Base-by-base conservation (phyloP, 2,113 vertebrate species). In the Coturnix japonica region DNA sequence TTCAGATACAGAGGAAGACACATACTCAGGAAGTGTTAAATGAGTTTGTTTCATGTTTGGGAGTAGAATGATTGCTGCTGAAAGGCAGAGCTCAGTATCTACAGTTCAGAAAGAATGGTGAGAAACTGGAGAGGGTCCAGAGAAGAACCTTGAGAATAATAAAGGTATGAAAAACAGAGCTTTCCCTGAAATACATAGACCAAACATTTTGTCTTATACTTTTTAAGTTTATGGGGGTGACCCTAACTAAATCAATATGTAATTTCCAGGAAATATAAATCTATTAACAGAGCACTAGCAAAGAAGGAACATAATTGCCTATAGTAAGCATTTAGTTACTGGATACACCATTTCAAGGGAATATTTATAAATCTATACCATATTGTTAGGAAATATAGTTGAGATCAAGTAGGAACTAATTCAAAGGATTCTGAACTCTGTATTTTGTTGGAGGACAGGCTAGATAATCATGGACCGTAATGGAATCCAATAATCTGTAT, bases 231-330 rank as follows among this genome's bases (percentile, higher is more conserved):
- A 28, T 69, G 49, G 35, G 75, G 65, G 47, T 93, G 33, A 96
- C 73, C 70, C 73, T n/a, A 78, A 21, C 1, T 2, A 88, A 90
- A 90, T 90, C 47, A 0, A 95, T 94, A 93, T 85, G 82, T 89
- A 90, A 94, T 92, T 85, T 95, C 70, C 66, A 84, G 53, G 77
- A 77, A 91, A 91, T 39, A 93, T 67, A 91, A 92, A 91, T 89
- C 81, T 86, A 75, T 90, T 91, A 93, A 41, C 15, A 35, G 77
- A 81, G 31, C 79, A 59, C 66, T 76, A 85, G 44, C 63, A 87
- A 87, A 87, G 31, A 91, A 12, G 22, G 49, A 85, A 87, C 87
- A 63, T 66, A 91, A 87, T 89, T 92, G 89, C 39, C 41, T 69
- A 35, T 75, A 85, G 71, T 54, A 91, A 85, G 49, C 74, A 80